Evolutionary conservation across 2,888 invertebrate species (phyloP), one percentile per base, ranked within the genome.

Genomic region (Andrena fulva): DNA sequence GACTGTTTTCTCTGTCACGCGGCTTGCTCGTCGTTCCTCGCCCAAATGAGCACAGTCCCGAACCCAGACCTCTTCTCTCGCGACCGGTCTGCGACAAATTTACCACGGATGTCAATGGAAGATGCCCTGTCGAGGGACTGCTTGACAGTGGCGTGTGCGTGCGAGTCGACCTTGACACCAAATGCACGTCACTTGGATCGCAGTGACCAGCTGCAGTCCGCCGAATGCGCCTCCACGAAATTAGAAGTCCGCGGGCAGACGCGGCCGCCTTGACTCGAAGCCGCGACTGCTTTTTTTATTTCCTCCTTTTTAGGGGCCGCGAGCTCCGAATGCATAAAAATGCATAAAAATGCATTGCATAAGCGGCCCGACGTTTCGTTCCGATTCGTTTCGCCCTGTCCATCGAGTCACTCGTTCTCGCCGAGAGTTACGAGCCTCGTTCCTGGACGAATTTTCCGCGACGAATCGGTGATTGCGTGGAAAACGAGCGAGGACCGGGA

Each of bases 141-240:
- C 35, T 42, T 42, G 71, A 63, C 62, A 27, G 50, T 50, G 48
- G 59, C 42, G 71, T 24, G 68, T 50, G 31, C 66, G 48, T 70
- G 27, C 42, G 29, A 50, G 31, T 67, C 54, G 73, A 85, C 82
- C 85, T 85, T 85, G 79, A 85, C 82, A 77, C 66, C 59, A 76
- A 68, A 74, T 71, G 35, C 60, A 59, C 82, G 29, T 75, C 63
- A 64, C 67, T 42, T 63, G 33, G 80, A 62, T 52, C n/a, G 67
- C 59, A 12, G 52, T 50, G 68, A 70, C 24, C 63, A 68, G 27
- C 54, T 33, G 68, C 63, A n/a, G 54, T 71, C 50, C 52, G 42
- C 48, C 56, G 63, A 59, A 68, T 29, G 59, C 59, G 35, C 31
- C 31, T 77, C 60, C 70, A 33, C 80, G 56, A 81, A 81, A 81